Conservation (phyloP, 64 coral and sea anemone genomes). For the Stylophora pistillata region DNA sequence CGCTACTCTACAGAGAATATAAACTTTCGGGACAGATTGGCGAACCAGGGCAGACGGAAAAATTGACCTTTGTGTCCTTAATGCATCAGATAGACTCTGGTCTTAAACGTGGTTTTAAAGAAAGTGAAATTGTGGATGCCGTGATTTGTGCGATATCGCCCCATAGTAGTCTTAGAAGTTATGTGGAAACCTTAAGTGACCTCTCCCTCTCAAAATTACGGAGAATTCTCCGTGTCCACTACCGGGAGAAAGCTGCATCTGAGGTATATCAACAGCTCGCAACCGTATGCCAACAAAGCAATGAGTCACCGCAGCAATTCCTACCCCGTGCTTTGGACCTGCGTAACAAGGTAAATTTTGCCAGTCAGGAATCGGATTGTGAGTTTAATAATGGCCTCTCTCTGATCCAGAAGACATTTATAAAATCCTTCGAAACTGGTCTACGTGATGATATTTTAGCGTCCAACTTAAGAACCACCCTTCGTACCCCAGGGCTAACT, state of each 20-base stretch:
- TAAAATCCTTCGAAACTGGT: no score
- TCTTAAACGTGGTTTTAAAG: slow-evolving; percentile 42
- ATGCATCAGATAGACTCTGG: slow-evolving; percentile 40
- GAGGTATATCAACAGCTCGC: slow-evolving; percentile 59
- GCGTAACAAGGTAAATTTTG: slow-evolving; percentile 58
- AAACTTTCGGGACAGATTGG: slow-evolving; percentile 60
- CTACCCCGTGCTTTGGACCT: slow-evolving; percentile 29
- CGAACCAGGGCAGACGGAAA: slow-evolving; percentile 36
- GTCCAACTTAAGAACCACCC: no score
- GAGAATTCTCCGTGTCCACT: slow-evolving; percentile 37
- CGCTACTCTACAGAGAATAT: slow-evolving; percentile 22
- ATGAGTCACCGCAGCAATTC: slow-evolving; percentile 51
- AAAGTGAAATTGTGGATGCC: slow-evolving; percentile 53
- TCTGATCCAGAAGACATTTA: no score
- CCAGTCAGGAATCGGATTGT: no score
- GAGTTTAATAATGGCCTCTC: no score
- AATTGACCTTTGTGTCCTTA: slow-evolving; percentile 54
- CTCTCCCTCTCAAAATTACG: slow-evolving; percentile 44
- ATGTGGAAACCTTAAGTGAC: slow-evolving; percentile 14
- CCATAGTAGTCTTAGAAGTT: slow-evolving; percentile 45
- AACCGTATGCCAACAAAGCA: slow-evolving; percentile 32
- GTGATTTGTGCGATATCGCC: slow-evolving; percentile 54
- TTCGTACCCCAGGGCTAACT: no score
- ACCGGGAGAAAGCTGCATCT: slow-evolving; percentile 47
- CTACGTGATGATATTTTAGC: no score